phyloP scores from a whole-genome alignment of 2,797 vertebrate genomes.

The Sebastes nivosus region DNA sequence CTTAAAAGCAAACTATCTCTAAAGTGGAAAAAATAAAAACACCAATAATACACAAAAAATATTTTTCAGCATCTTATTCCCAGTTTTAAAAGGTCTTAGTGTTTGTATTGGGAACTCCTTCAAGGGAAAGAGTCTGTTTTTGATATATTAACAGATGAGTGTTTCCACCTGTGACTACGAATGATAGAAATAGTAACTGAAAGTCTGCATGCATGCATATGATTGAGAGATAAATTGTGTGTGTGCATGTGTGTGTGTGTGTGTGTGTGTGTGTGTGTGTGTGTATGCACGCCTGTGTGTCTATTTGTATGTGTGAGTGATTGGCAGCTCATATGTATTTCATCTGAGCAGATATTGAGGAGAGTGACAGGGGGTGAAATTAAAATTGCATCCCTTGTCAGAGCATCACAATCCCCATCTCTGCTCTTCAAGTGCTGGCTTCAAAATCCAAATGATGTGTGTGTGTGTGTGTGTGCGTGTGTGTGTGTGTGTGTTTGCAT shows the following conservation, averaged over 20 bases:
- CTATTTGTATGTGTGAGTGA: slow-evolving; percentile 64
- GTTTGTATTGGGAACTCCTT: not conserved
- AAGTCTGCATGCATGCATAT: slow-evolving; percentile 27
- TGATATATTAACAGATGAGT: not conserved
- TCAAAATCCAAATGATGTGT: slow-evolving; percentile 55
- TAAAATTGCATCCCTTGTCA: slow-evolving; percentile 84
- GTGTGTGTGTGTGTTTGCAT: not conserved
- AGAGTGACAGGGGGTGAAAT: slow-evolving; percentile 84
- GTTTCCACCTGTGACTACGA: not conserved
- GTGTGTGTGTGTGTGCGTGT: not conserved
- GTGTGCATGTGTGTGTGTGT: not conserved
- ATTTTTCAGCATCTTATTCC: not conserved
- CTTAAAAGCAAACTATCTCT: not conserved
- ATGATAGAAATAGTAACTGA: not conserved
- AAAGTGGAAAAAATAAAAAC: not conserved
- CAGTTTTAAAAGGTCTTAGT: not conserved
- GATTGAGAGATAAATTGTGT: slow-evolving; percentile 18
- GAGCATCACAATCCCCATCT: slow-evolving; percentile 71
- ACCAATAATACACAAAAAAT: not conserved
- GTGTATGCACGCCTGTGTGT: not conserved
- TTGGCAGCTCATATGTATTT: slow-evolving; percentile 82
- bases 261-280: not conserved
- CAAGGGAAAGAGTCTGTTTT: not conserved
- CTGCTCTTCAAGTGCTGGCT: slow-evolving; percentile 74
- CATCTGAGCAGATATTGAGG: slow-evolving; percentile 67